phyloP scores from a whole-genome alignment of 1,140 invertebrate species.

The Sitobion miscanthi region DNA sequence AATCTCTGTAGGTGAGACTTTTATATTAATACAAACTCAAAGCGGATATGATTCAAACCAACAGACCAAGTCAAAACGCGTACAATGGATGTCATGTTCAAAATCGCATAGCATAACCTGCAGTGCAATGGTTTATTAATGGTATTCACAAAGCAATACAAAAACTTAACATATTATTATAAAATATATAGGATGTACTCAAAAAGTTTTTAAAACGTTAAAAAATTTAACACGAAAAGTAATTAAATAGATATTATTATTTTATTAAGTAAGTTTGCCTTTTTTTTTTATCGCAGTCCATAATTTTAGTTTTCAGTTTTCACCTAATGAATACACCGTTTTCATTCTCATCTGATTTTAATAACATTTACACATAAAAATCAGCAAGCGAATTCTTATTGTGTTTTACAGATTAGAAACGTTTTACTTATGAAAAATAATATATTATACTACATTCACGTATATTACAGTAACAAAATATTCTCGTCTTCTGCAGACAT shows the following conservation, averaged over 20 bases:
- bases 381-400: neutral
- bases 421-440: neutral
- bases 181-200: neutral
- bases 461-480: neutral
- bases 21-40: slow-evolving; percentile 10
- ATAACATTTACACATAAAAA: neutral
- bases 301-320: neutral
- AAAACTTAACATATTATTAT: neutral
- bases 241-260: slow-evolving; percentile 10
- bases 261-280: neutral
- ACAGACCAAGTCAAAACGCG: slow-evolving; percentile 22
- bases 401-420: neutral
- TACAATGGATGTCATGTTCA: slow-evolving; percentile 9
- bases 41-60: slow-evolving; percentile 29
- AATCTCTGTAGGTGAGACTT: slow-evolving; percentile 12
- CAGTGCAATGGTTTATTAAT: slow-evolving; percentile 31
- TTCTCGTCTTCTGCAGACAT: neutral
- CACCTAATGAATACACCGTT: neutral
- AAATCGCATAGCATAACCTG: neutral
- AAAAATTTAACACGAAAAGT: neutral
- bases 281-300: neutral
- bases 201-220: neutral
- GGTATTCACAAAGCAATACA: slow-evolving; percentile 25
- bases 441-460: neutral
- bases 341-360: neutral